These are phyloP conservation scores for Leptopilina syphax DNA, from an alignment of 2,888 invertebrate species.

Conservation along the genomic window DNA sequence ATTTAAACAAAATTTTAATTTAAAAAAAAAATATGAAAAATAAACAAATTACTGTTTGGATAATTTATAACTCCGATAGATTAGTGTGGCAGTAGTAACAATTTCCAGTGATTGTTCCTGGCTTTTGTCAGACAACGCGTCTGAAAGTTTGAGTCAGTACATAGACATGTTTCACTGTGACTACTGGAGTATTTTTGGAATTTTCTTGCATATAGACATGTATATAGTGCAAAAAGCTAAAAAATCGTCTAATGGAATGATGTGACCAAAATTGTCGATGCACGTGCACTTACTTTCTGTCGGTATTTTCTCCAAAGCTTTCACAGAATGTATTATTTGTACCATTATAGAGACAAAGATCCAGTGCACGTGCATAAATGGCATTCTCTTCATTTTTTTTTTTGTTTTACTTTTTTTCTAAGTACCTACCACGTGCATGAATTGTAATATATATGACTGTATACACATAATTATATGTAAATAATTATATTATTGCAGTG, in stretches of 20 bases:
- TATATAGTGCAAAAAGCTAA: neutral
- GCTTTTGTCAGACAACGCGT: slow-evolving; percentile 1
- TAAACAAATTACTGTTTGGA: too few species aligned
- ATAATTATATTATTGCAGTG: slow-evolving; percentile 8
- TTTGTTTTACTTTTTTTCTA: too few species aligned
- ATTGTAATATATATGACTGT: neutral
- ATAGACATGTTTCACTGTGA: too few species aligned
- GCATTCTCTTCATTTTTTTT: neutral
- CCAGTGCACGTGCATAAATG: slow-evolving; percentile 36
- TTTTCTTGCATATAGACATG: neutral
- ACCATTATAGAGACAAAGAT: neutral
- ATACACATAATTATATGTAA: neutral
- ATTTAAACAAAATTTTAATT: too few species aligned
- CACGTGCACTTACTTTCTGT: slow-evolving; percentile 25
- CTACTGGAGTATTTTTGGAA: slow-evolving; percentile 36
- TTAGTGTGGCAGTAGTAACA: neutral
- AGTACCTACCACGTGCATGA: slow-evolving; percentile 9
- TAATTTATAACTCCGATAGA: too few species aligned
- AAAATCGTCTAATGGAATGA: slow-evolving; percentile 19
- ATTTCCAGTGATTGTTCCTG: neutral
- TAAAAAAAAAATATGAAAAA: too few species aligned
- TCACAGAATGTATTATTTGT: slow-evolving; percentile 13
- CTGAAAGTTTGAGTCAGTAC: neutral
- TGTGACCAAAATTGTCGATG: slow-evolving; percentile 5
- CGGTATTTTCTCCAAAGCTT: slow-evolving; percentile 8